phyloP scores from a whole-genome alignment of 2,113 vertebrate species.

The Limnothrissa miodon region DNA sequence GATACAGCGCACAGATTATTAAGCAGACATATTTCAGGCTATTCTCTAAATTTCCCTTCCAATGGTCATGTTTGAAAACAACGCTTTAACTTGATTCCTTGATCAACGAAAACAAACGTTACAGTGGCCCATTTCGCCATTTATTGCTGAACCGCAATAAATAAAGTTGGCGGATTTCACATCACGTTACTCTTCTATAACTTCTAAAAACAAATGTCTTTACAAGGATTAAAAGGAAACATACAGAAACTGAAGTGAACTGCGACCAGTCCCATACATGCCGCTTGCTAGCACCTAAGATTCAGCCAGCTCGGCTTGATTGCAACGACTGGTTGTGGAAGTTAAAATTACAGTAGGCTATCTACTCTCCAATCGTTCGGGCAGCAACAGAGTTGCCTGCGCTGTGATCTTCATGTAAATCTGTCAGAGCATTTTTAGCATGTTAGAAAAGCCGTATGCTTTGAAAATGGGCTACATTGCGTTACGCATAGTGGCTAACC shows the following conservation, averaged over 20 bases:
- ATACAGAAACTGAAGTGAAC: not conserved
- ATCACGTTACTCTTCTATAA: not conserved
- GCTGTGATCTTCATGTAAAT: slow-evolving; percentile 7
- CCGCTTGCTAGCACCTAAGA: not conserved
- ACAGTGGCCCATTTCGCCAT: not conserved
- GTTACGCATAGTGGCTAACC: slow-evolving; percentile 15
- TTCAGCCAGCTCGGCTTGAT: not conserved
- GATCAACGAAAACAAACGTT: not conserved
- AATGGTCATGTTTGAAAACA: not conserved
- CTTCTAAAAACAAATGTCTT: not conserved
- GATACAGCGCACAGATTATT: not conserved
- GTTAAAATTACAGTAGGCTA: slow-evolving; percentile 13
- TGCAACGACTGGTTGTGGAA: slow-evolving; percentile 7
- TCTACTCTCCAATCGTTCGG: not conserved
- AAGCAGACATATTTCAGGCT: not conserved
- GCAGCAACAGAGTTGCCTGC: slow-evolving; percentile 6
- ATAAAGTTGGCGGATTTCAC: not conserved
- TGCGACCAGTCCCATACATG: not conserved
- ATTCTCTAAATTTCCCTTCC: not conserved
- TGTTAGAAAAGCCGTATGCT: not conserved
- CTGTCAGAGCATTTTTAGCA: not conserved
- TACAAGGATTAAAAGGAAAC: not conserved
- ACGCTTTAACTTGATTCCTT: not conserved
- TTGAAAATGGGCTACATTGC: not conserved
- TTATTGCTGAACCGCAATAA: not conserved